phyloP scores from a whole-genome alignment of 2,797 vertebrate genomes.

The Adrianichthys oophorus region DNA sequence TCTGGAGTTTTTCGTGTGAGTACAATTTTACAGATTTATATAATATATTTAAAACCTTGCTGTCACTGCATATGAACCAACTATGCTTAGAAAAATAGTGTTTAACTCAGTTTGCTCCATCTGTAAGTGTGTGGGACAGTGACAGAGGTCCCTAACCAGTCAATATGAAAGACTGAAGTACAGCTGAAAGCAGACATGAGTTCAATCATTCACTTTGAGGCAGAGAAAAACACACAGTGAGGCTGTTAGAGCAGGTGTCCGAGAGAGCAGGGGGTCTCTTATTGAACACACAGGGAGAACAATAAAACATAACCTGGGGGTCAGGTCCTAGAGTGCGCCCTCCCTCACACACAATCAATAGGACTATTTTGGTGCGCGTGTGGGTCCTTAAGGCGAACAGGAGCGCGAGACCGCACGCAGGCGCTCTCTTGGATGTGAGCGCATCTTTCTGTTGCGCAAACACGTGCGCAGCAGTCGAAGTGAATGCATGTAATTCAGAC shows the following conservation, averaged over 20 bases:
- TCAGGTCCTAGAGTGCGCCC: constrained; percentile 52
- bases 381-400: background rate
- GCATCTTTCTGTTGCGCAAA: background rate
- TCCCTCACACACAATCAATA: constrained; percentile 62
- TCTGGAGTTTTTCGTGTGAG: too few species aligned
- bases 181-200: constrained; percentile 63
- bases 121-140: constrained; percentile 1
- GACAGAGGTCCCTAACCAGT: constrained; percentile 51
- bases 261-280: constrained; percentile 57
- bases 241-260: constrained; percentile 67
- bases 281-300: constrained; percentile 68
- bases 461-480: background rate
- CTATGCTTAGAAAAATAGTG: too few species aligned
- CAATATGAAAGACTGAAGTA: constrained; percentile 61
- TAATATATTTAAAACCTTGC: background rate
- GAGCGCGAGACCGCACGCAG: background rate
- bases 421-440: background rate
- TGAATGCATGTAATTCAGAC: constrained; percentile 1
- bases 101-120: constrained; percentile 5
- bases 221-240: constrained; percentile 60
- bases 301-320: constrained; percentile 73
- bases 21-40: too few species aligned
- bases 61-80: too few species aligned
- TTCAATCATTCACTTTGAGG: constrained; percentile 71
- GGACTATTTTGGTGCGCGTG: constrained; percentile 61